Conservation (phyloP, 2,113 vertebrate species). For the Ivindomyrus marchei region DNA sequence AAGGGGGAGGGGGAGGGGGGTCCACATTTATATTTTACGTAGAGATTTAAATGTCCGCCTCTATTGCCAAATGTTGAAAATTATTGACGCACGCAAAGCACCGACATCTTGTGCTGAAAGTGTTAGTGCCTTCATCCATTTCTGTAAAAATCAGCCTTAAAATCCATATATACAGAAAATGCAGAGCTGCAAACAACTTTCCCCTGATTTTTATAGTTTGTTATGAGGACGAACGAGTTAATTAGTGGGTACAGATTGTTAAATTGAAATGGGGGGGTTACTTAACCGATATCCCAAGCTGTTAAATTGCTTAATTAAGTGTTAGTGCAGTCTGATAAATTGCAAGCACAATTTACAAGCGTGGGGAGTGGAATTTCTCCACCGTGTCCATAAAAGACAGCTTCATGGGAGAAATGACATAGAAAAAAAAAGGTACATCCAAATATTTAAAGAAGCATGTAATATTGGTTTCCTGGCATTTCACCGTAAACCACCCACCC, state of each 20-base stretch:
- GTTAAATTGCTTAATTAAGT: neutral
- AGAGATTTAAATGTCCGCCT: neutral
- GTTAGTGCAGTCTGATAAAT: neutral
- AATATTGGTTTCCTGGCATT: neutral
- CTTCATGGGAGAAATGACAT: neutral
- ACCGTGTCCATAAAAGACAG: neutral
- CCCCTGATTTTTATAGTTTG: neutral
- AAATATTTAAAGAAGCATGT: neutral
- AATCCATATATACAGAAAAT: neutral
- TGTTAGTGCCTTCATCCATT: neutral
- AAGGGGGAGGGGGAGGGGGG: constrained; percentile 1
- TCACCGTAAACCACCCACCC: neutral
- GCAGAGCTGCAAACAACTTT: neutral
- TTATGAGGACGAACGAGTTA: neutral
- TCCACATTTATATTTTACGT: constrained; percentile 5
- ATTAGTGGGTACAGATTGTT: neutral
- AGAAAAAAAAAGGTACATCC: neutral
- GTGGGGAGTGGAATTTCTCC: neutral
- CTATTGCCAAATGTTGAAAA: constrained; percentile 4
- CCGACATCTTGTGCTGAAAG: neutral
- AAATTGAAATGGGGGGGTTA: neutral
- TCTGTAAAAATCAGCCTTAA: neutral
- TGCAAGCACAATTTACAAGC: neutral
- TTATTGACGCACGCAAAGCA: neutral
- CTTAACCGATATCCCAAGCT: neutral